Evolutionary conservation across 2,113 vertebrate genomes (phyloP), one percentile per base, ranked within the genome.

Genomic region (Callionymus lyra): DNA sequence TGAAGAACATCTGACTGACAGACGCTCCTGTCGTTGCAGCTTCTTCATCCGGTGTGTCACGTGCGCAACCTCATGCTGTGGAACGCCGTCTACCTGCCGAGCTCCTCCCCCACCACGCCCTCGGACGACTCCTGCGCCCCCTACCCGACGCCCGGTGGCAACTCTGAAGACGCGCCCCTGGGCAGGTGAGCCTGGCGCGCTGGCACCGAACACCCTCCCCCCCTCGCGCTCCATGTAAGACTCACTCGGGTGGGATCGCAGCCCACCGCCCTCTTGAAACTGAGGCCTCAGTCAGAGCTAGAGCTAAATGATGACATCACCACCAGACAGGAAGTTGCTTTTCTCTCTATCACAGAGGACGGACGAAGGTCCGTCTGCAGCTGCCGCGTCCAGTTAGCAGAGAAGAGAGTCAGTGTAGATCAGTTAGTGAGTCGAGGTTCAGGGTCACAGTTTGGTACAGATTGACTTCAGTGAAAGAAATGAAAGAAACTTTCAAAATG

Each of bases 31-130:
- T 61, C 54, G 11, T 51, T 34, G 3, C 63, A 98, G 95, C 93
- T 98, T 77, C 90, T 98, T 49, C 91, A 91, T 48, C 95, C 95
- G 0, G 95, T 97, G 67, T 98, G 93, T 84, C 93, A 98, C 1
- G 93, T 98, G 42, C 84, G 94, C 10, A 98, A 97, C 68, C 57
- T 98, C 50, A 89, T 98, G 94, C 84, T 98, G 27, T 98, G 95
- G 95, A 97, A 89, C 1, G 95, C 92, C 0, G 93, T 97, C 38
- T 98, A 97, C 78, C 86, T 98, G 58, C 95, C 94, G 1, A 92
- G 91, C 66, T 93, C 91, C 0, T 96, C 92, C 2, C 93, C 94
- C 6, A 93, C 93, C 3, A 93, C 93, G 0, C 92, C 94, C 0
- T 77, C 88, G 0, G 93, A 98, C 0, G 93, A 97, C 45, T 91